Evolutionary conservation across 2,113 vertebrate species (phyloP).

Genomic region (Anguilla rostrata): DNA sequence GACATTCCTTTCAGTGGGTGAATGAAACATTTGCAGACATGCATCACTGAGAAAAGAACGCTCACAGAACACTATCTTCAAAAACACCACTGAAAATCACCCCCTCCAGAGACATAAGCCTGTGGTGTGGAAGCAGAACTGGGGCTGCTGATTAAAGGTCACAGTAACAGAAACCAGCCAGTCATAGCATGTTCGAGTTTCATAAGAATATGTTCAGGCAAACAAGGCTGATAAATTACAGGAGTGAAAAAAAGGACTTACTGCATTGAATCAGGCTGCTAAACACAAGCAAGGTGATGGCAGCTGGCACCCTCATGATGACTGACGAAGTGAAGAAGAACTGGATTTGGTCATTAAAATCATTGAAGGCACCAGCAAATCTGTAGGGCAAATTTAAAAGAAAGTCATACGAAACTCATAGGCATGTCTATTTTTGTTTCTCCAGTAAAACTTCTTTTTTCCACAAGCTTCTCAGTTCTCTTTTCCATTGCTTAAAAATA

Average conservation of each 20-base stretch:
- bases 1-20: background rate
- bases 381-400: background rate
- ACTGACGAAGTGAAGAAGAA: background rate
- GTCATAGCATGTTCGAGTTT: background rate
- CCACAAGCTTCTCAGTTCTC: background rate
- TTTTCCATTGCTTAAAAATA: background rate
- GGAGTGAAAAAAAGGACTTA: background rate
- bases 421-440: background rate
- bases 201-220: background rate
- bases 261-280: conserved; percentile 26
- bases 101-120: background rate
- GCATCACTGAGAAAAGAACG: background rate
- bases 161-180: background rate
- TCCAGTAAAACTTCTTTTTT: background rate
- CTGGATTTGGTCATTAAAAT: background rate
- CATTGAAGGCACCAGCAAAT: conserved; percentile 11
- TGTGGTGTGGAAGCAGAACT: background rate
- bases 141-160: background rate
- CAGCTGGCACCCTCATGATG: conserved; percentile 5
- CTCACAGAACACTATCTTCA: background rate
- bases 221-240: background rate
- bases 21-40: background rate
- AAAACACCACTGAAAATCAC: background rate
- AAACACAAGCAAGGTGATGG: conserved; percentile 5
- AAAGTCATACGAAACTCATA: background rate